Percentiles rank a stretch among this genome's conserved stretches.
phyloP scores from a whole-genome alignment of 2,888 invertebrate species.

The Ophion ventricosus region DNA sequence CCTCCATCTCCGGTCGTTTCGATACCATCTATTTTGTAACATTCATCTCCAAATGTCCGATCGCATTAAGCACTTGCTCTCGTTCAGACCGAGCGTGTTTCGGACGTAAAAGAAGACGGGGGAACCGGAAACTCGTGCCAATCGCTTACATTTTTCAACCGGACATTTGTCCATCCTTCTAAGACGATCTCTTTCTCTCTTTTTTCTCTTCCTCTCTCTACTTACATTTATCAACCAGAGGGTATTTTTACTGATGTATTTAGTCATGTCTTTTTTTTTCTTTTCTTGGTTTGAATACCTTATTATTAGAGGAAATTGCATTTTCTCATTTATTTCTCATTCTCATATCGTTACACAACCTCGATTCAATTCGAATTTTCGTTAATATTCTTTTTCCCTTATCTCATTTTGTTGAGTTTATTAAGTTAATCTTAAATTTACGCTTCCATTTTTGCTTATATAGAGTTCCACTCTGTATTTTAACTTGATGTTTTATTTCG shows the following conservation, averaged over 20 bases:
- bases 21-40: constrained; percentile 75
- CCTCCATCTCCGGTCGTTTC: constrained; percentile 57
- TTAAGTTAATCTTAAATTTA: no score
- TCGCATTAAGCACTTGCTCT: constrained; percentile 57
- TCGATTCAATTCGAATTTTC: not conserved
- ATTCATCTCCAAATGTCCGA: constrained; percentile 70
- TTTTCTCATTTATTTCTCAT: not conserved
- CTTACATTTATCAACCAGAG: not conserved
- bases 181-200: constrained; percentile 36
- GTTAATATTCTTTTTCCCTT: not conserved
- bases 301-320: not conserved
- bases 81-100: constrained; percentile 16
- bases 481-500: no score
- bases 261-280: not conserved
- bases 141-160: constrained; percentile 74
- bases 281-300: not conserved
- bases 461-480: no score
- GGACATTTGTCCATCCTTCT: constrained; percentile 72
- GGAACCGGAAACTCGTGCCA: constrained; percentile 67
- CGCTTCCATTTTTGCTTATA: no score
- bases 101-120: constrained; percentile 36
- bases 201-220: not conserved
- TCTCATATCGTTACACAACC: not conserved
- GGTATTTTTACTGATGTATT: not conserved
- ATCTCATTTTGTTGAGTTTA: not conserved